Conservation (phyloP, 2,888 invertebrate genomes). For the Stenodera caucasica region DNA sequence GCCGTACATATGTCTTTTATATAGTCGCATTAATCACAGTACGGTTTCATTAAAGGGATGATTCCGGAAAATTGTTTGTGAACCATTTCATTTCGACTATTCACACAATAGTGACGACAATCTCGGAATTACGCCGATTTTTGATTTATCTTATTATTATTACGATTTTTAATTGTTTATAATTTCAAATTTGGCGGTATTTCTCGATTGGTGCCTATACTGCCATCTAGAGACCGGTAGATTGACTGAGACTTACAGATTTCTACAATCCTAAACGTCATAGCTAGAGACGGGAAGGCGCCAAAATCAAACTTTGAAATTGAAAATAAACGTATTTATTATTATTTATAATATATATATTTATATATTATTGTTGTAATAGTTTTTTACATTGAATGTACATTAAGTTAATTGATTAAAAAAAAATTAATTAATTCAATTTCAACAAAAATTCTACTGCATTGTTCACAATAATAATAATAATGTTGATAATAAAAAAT, state of each 20-base stretch:
- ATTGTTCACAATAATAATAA: neutral
- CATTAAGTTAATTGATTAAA: conserved; percentile 28
- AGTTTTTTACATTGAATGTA: conserved; percentile 42
- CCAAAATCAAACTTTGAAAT: neutral
- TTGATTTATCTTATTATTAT: neutral
- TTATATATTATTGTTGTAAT: conserved; percentile 37
- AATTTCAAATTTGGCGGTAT: neutral
- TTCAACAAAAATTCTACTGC: conserved; percentile 3
- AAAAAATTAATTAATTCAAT: conserved; percentile 2
- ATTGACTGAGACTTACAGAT: no score
- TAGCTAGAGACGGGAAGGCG: no score
- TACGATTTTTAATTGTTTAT: neutral
- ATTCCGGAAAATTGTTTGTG: no score
- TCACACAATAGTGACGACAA: no score
- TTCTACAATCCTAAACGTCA: no score
- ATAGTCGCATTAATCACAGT: no score
- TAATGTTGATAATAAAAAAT: neutral
- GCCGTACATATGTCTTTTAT: no score
- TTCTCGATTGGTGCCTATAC: neutral
- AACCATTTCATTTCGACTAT: no score
- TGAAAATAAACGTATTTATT: neutral
- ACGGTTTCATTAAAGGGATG: no score
- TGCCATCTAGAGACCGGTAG: no score
- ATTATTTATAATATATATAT: conserved; percentile 33
- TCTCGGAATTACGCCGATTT: no score